These are phyloP conservation scores for Agapornis roseicollis DNA, from an alignment of 2,113 vertebrate genomes.

Conservation along the genomic window DNA sequence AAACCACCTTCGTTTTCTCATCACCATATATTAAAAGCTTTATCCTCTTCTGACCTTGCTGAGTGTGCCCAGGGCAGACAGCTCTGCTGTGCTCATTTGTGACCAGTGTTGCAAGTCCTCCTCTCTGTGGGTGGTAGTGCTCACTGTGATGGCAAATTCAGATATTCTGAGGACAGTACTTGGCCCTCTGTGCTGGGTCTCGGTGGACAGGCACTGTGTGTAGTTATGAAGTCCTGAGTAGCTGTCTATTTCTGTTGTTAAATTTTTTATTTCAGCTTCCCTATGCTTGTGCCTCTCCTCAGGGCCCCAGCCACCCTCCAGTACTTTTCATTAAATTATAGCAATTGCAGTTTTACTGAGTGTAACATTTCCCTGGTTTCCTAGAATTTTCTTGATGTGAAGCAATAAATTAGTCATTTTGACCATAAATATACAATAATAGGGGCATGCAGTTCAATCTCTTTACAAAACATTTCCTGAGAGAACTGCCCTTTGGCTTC, in stretches of 20 bases:
- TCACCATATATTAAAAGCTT: neutral
- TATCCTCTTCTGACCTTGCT: neutral
- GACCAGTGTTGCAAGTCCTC: neutral
- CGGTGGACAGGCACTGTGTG: fast-evolving
- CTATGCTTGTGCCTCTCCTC: neutral
- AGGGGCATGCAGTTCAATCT: slow-evolving; percentile 17
- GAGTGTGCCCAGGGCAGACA: fast-evolving
- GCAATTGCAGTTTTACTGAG: slow-evolving; percentile 38
- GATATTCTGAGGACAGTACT: neutral
- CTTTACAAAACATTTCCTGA: slow-evolving; percentile 22
- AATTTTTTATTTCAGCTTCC: slow-evolving; percentile 53
- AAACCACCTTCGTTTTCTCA: neutral
- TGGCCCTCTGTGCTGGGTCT: neutral
- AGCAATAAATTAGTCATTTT: slow-evolving; percentile 51
- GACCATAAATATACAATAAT: neutral
- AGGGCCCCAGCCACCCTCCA: neutral
- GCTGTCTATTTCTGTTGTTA: slow-evolving; percentile 32
- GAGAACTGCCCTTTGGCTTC: slow-evolving; percentile 23
- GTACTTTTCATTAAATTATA: slow-evolving; percentile 38
- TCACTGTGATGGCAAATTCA: neutral
- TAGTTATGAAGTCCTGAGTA: neutral
- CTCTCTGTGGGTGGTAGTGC: neutral
- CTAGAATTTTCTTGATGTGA: slow-evolving; percentile 27
- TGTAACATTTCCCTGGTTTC: slow-evolving; percentile 41
- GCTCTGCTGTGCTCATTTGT: neutral